Evolutionary conservation across 2,888 invertebrate genomes (phyloP).

Genomic region (Drosophila fungiperda): DNA sequence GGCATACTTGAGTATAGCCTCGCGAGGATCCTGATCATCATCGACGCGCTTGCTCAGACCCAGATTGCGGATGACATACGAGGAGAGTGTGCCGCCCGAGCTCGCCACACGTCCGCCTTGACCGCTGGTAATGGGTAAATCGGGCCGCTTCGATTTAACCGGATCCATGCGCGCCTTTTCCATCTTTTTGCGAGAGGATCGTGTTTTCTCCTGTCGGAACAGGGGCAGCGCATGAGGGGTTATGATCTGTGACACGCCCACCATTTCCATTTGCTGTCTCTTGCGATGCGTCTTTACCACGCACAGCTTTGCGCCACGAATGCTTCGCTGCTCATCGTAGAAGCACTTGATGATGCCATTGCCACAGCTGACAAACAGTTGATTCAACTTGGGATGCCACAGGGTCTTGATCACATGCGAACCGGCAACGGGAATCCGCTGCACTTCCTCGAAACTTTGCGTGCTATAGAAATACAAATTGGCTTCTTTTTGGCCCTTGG

Average conservation of each 20-base stretch:
- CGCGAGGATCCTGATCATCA: constrained; percentile 97
- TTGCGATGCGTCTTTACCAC: constrained; percentile 92
- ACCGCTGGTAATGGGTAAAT: constrained; percentile 94
- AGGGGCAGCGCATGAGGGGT: constrained; percentile 98
- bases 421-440: constrained; percentile 91
- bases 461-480: constrained; percentile 92
- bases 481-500: constrained; percentile 89
- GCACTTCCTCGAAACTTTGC: constrained; percentile 90
- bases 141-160: constrained; percentile 92
- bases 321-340: constrained; percentile 94
- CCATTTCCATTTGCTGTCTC: constrained; percentile 93
- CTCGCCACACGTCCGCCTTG: constrained; percentile 97
- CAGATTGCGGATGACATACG: constrained; percentile 97
- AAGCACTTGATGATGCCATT: constrained; percentile 95
- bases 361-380: constrained; percentile 96
- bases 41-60: constrained; percentile 96
- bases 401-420: constrained; percentile 94
- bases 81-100: constrained; percentile 96
- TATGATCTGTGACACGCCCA: constrained; percentile 96
- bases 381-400: constrained; percentile 99
- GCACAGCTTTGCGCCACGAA: constrained; percentile 96
- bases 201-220: constrained; percentile 95
- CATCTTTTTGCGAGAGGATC: constrained; percentile 95
- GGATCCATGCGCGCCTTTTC: constrained; percentile 96
- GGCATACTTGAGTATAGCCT: constrained; percentile 97